Evolutionary conservation across 2,113 vertebrate species (phyloP).

Genomic region (Brachyhypopomus gauderio): DNA sequence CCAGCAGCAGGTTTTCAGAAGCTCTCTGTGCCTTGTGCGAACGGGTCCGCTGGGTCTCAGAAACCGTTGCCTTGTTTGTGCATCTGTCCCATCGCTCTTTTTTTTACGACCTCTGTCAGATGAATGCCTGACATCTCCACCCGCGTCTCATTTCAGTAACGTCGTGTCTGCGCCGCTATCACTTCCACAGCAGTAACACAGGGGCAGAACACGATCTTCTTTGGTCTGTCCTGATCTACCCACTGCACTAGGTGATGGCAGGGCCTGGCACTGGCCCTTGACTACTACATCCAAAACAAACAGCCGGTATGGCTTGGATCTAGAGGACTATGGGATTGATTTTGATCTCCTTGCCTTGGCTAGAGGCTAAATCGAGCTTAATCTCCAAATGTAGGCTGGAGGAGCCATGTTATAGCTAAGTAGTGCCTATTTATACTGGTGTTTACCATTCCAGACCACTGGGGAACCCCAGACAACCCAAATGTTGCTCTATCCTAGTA

Average conservation of each 20-base stretch:
- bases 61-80: constrained; percentile 22
- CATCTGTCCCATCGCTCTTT: constrained; percentile 28
- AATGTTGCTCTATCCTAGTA: no score
- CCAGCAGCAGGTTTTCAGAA: not conserved
- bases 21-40: not conserved
- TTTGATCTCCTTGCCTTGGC: constrained; percentile 14
- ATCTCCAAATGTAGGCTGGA: not conserved
- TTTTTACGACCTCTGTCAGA: constrained; percentile 38
- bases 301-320: not conserved
- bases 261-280: not conserved
- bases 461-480: not conserved
- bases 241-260: not conserved
- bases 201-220: not conserved
- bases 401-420: not conserved
- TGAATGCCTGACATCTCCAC: not conserved
- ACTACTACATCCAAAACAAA: constrained; percentile 28
- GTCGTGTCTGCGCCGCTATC: not conserved
- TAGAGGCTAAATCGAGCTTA: constrained; percentile 37
- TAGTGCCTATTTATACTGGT: not conserved
- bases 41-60: not conserved
- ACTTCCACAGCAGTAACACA: not conserved
- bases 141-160: not conserved
- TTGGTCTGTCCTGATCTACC: not conserved
- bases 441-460: not conserved
- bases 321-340: not conserved